phyloP scores from a whole-genome alignment of 2,797 vertebrate genomes.

The Decapterus maruadsi region DNA sequence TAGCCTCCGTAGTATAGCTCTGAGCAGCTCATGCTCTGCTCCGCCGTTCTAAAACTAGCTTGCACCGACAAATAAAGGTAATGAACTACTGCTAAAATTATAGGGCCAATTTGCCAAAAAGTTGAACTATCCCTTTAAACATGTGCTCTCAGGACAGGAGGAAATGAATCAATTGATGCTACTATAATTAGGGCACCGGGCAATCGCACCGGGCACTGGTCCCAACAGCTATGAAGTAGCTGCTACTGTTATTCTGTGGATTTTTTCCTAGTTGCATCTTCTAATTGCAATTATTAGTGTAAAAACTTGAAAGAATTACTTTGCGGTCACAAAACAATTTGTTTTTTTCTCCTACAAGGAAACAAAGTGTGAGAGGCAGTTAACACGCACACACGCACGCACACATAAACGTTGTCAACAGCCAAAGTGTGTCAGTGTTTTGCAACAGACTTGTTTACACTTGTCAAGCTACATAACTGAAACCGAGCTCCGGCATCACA shows the following conservation, averaged over 20 bases:
- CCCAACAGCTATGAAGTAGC: no score
- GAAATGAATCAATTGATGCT: not conserved
- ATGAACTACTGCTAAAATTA: no score
- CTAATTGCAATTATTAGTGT: no score
- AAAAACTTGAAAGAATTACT: not conserved
- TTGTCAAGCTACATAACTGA: constrained; percentile 45
- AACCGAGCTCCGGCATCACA: not conserved
- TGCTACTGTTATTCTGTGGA: no score
- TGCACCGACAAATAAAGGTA: no score
- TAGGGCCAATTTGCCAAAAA: no score
- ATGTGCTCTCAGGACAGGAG: not conserved
- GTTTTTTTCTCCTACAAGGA: not conserved
- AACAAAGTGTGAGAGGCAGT: not conserved
- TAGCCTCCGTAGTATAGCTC: no score
- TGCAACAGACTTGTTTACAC: constrained; percentile 45
- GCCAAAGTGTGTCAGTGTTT: not conserved
- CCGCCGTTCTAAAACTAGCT: no score
- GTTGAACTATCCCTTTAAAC: no score
- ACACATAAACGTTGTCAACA: not conserved
- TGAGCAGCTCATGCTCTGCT: no score
- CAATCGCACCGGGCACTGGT: no score
- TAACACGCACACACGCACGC: not conserved
- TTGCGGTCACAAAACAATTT: not conserved
- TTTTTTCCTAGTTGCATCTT: not conserved
- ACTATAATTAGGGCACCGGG: no score